Conservation (phyloP, 1,140 invertebrate genomes). For the Oscheius sp. region DNA sequence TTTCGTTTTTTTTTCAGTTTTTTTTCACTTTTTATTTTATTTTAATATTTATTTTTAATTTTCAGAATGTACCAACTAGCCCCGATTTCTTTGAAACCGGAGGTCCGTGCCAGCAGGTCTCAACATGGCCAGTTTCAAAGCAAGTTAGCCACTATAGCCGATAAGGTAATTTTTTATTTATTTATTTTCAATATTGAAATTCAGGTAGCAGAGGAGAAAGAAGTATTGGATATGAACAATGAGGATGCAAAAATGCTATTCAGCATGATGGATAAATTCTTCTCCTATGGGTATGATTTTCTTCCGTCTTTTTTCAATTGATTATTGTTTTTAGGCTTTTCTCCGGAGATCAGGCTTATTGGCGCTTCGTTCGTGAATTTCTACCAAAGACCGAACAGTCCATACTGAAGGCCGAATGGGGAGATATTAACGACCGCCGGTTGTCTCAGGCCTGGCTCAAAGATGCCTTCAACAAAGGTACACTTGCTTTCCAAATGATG, state of each 20-base stretch:
- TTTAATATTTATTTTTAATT: background rate
- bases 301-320: background rate
- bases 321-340: constrained; percentile 27
- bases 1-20: background rate
- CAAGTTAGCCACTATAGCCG: background rate
- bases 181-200: background rate
- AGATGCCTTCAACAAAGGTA: constrained; percentile 43
- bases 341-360: constrained; percentile 38
- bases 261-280: constrained; percentile 44
- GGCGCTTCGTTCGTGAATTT: constrained; percentile 41
- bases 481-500: constrained; percentile 19
- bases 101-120: background rate
- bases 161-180: background rate
- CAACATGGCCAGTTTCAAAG: constrained; percentile 10
- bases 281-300: constrained; percentile 38
- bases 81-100: constrained; percentile 5
- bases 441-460: constrained; percentile 46
- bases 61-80: constrained; percentile 1
- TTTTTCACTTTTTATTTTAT: background rate
- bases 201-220: background rate
- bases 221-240: constrained; percentile 19
- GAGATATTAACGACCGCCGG: constrained; percentile 20
- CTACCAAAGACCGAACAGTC: constrained; percentile 35
- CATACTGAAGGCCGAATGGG: constrained; percentile 40
- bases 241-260: constrained; percentile 29